Evolutionary conservation across 1,140 invertebrate genomes (phyloP), one percentile per base, ranked within the genome.

Genomic region (Achatina immaculata): DNA sequence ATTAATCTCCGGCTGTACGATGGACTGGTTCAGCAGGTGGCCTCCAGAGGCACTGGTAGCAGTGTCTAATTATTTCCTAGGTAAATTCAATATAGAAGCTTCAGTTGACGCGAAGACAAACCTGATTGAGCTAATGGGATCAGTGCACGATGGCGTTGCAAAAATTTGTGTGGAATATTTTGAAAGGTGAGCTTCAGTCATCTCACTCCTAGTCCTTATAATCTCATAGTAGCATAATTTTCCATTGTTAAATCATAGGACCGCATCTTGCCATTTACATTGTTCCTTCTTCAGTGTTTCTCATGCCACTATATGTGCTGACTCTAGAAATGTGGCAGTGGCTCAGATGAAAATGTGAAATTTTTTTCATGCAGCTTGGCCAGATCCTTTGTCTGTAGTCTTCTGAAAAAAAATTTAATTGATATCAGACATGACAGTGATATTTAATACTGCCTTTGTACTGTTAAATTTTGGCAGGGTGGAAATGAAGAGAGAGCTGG

Each of bases 21-120:
- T 99, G 83, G 96, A 99, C 90, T 99, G 97, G 97, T 98, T 98
- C 86, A 96, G 97, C 89, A 95, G 96, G 34, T 99, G 97, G 97
- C 97, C 97, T 0, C 95, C 95, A 90, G 97, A 99, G 92, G 98
- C 98, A 65, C 91, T 99, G 38, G 94, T 99, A 42, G 94, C 95
- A 66, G 98, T 99, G 16, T 96, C 97, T 6, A 93, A 95, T 88
- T 97, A 99, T 92, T 99, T 98, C 91, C 92, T 99, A 14, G 92
- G 94, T 55, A 95, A 95, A 84, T 99, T 97, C 90, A 93, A 96
- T 89, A 96, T 99, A 79, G 95, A 95, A 85, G 97, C 96, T 89
- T 95, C 95, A 14, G 88, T 90, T 81, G 93, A 95, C 88, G 94
- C 96, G 0, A 98, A 98, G 92, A 89, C 91, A 81, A 94, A 97